A percentile compares a stretch with the other conserved stretches of the same genome.
These are phyloP conservation scores for Deilephila porcellus DNA, from an alignment of 2,888 invertebrate species.

Conservation along the genomic window DNA sequence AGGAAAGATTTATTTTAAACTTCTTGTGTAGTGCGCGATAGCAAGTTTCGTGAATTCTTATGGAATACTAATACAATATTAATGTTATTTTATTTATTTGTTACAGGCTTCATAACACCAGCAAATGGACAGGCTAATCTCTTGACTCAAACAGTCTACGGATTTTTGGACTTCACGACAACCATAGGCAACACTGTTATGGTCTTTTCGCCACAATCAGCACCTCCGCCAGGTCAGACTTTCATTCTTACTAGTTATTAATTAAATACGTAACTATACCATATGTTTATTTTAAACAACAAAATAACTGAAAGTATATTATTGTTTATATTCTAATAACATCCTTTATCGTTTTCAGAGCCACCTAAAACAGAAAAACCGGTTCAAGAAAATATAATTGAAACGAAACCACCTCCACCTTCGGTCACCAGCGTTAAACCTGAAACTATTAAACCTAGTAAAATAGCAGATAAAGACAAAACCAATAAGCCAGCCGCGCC, in stretches of 20 bases:
- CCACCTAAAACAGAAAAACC: conserved; percentile 74
- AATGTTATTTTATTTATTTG: neutral
- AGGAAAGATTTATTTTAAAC: neutral
- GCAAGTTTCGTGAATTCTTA: too few species aligned
- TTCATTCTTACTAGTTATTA: conserved; percentile 30
- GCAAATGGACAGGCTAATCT: conserved; percentile 63
- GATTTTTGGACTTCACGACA: conserved; percentile 96
- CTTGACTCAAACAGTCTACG: conserved; percentile 96
- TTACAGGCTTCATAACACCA: conserved; percentile 40
- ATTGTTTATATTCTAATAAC: neutral
- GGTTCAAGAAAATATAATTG: conserved; percentile 77
- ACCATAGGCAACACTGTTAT: conserved; percentile 97
- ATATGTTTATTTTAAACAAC: neutral
- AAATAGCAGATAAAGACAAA: conserved; percentile 71
- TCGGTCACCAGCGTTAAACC: conserved; percentile 70
- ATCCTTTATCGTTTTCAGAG: conserved; percentile 60
- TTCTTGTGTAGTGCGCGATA: neutral
- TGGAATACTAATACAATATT: too few species aligned
- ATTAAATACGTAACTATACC: too few species aligned
- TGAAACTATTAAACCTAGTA: conserved; percentile 78
- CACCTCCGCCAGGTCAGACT: conserved; percentile 87
- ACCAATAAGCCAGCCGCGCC: conserved; percentile 69
- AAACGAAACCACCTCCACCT: conserved; percentile 77
- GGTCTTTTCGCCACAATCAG: conserved; percentile 96
- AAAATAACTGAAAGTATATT: neutral